A percentile compares a stretch with the other conserved stretches of the same genome.
These are phyloP conservation scores for Neodiprion lecontei DNA, from an alignment of 1,140 invertebrate genomes.

Conservation along the genomic window DNA sequence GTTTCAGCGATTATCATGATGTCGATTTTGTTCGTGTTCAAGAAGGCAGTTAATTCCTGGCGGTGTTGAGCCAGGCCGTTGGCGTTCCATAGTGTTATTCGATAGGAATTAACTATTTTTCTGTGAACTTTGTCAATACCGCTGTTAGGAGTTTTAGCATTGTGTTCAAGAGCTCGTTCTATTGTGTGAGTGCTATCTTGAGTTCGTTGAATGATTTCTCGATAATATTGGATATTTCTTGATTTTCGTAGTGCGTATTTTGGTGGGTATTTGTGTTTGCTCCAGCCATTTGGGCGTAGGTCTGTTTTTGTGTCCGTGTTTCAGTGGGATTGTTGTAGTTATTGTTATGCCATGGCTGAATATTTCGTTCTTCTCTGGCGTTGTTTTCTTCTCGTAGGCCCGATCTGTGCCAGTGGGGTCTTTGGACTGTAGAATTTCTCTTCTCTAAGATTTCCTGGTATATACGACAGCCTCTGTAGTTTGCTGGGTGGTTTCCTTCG, in stretches of 20 bases:
- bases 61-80: conserved; percentile 27
- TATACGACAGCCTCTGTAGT: conserved; percentile 47
- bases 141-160: not conserved
- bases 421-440: not conserved
- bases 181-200: not conserved
- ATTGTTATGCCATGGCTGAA: not conserved
- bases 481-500: conserved; percentile 46
- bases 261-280: not conserved
- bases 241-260: too few species aligned
- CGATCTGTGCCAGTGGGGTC: too few species aligned
- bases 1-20: conserved; percentile 22
- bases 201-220: not conserved
- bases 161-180: not conserved
- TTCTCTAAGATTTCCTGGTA: conserved; percentile 38
- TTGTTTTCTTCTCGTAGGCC: too few species aligned
- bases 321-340: not conserved
- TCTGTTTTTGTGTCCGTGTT: not conserved
- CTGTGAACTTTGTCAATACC: not conserved
- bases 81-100: conserved; percentile 30
- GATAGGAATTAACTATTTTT: not conserved
- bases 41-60: conserved; percentile 24
- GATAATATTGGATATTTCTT: too few species aligned
- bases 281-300: not conserved
- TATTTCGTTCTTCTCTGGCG: not conserved
- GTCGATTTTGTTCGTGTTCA: conserved; percentile 28